A percentile compares a stretch with the other conserved stretches of the same genome.
Evolutionary conservation across 2,797 vertebrate genomes (phyloP).

Genomic region (Gymnopithys bicolor): DNA sequence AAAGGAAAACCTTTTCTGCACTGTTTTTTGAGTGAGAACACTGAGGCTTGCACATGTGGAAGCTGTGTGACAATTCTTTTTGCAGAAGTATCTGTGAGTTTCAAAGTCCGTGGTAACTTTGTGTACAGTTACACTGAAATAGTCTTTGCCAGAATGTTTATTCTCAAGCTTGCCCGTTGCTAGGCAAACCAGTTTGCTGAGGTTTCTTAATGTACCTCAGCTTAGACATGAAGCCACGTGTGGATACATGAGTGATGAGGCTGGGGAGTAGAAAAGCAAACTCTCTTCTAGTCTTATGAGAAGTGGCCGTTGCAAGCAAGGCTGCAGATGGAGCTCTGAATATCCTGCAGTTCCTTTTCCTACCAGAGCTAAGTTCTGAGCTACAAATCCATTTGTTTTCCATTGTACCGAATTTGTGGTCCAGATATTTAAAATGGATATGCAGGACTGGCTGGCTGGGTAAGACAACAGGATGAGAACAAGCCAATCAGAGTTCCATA

Average conservation of each 20-base stretch:
- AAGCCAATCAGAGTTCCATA: conserved; percentile 10
- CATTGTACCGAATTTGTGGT: not conserved
- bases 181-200: conserved; percentile 29
- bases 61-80: not conserved
- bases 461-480: not conserved
- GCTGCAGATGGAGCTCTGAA: not conserved
- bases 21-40: not conserved
- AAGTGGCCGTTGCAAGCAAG: not conserved
- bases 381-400: not conserved
- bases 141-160: not conserved
- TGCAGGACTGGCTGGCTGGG: not conserved
- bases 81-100: not conserved
- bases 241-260: not conserved
- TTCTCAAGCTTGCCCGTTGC: not conserved
- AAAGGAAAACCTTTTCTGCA: not conserved
- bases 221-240: not conserved
- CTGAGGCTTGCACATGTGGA: accelerated
- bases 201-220: not conserved
- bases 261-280: not conserved
- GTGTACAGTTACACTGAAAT: not conserved
- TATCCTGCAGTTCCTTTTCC: not conserved
- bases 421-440: conserved; percentile 49
- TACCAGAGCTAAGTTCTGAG: not conserved
- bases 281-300: not conserved
- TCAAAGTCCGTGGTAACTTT: not conserved